Evolutionary conservation across 2,113 vertebrate genomes (phyloP).

Genomic region (Psilopogon haemacephalus): DNA sequence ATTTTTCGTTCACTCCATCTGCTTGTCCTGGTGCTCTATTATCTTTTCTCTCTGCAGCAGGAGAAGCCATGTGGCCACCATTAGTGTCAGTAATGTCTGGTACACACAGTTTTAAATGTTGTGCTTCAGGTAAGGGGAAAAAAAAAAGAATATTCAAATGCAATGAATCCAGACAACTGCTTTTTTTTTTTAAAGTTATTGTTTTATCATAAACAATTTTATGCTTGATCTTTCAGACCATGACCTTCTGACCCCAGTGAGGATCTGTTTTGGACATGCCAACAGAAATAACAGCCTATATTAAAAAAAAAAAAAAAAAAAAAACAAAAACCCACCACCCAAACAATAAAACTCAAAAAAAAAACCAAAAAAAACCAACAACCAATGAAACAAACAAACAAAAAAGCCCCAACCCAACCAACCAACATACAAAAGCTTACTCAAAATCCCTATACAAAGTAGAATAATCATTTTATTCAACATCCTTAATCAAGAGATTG

Average conservation of each 20-base stretch:
- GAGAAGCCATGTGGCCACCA: background rate
- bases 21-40: background rate
- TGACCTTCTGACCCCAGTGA: background rate
- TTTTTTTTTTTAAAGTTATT: background rate
- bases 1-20: slow-evolving; percentile 2
- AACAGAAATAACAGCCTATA: background rate
- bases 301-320: background rate
- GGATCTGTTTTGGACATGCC: background rate
- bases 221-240: background rate
- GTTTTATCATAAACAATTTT: background rate
- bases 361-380: background rate
- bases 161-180: background rate
- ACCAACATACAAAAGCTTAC: background rate
- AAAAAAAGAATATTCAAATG: background rate
- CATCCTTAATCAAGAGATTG: background rate
- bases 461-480: background rate
- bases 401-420: background rate
- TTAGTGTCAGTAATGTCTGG: background rate
- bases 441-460: background rate
- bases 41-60: background rate
- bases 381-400: background rate
- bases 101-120: background rate
- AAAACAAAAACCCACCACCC: background rate
- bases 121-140: background rate
- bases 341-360: background rate